These are phyloP conservation scores for Oligia fasciuncula DNA, from an alignment of 2,888 invertebrate genomes.

Conservation along the genomic window DNA sequence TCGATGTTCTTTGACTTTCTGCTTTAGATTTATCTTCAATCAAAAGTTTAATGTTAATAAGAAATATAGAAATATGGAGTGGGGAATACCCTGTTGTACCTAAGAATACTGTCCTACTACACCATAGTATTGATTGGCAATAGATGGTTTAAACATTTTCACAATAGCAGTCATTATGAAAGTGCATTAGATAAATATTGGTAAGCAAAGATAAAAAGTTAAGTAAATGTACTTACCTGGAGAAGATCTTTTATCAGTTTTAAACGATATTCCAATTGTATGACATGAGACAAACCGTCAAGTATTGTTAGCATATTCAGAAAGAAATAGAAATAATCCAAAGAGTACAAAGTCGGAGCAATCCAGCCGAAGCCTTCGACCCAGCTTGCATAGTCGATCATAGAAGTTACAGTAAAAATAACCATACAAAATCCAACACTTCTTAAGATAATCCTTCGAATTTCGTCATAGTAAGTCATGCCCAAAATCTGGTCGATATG, in stretches of 20 bases:
- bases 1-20: not conserved
- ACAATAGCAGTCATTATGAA: not conserved
- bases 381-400: constrained; percentile 55
- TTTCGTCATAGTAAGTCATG: constrained; percentile 49
- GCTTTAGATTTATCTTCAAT: not conserved
- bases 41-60: not conserved
- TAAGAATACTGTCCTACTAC: not conserved
- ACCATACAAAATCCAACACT: constrained; percentile 27
- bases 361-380: constrained; percentile 29
- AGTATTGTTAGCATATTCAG: constrained; percentile 57
- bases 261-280: constrained; percentile 65
- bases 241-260: constrained; percentile 46
- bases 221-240: constrained; percentile 25
- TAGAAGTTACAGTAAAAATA: not conserved
- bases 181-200: not conserved
- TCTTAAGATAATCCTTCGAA: constrained; percentile 52
- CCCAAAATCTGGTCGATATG: constrained; percentile 63
- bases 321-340: constrained; percentile 64
- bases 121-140: not conserved
- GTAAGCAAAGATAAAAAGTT: not conserved
- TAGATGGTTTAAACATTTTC: not conserved
- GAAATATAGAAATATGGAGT: not conserved
- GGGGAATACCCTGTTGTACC: not conserved
- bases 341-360: constrained; percentile 27
- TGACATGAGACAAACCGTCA: constrained; percentile 58